Evolutionary conservation across 2,888 invertebrate species (phyloP).

Genomic region (Nipponacmea schrenckii): DNA sequence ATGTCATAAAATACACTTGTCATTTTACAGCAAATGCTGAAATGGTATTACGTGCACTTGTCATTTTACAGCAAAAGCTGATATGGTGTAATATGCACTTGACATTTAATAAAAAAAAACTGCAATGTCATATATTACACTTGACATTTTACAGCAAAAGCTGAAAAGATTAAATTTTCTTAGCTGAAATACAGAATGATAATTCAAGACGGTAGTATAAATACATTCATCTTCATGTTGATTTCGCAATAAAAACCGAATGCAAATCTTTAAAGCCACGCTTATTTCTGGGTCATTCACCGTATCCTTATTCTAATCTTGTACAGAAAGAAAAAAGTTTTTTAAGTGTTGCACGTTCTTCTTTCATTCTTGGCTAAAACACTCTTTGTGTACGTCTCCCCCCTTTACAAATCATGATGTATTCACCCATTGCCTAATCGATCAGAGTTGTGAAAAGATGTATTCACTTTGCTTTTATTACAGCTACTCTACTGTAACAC

Average conservation of each 20-base stretch:
- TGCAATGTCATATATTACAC: too few relatives aligned
- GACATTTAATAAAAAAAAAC: too few relatives aligned
- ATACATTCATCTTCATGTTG: neutral
- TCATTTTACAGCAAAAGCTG: too few relatives aligned
- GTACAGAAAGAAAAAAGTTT: neutral
- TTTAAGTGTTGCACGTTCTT: neutral
- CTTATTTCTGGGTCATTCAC: conserved; percentile 3
- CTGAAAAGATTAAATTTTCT: too few relatives aligned
- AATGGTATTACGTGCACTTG: too few relatives aligned
- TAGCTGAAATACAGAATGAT: too few relatives aligned
- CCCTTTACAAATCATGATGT: neutral
- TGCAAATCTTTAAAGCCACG: neutral
- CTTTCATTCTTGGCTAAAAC: neutral
- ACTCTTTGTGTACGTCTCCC: neutral
- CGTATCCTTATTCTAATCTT: neutral
- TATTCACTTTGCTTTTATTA: neutral
- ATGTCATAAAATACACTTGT: too few relatives aligned
- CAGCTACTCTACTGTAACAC: too few relatives aligned
- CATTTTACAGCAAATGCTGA: too few relatives aligned
- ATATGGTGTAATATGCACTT: too few relatives aligned
- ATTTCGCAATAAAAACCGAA: neutral
- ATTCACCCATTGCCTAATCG: conserved; percentile 2
- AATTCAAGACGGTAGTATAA: neutral
- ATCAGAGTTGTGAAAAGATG: neutral
- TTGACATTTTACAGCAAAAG: too few relatives aligned